Evolutionary conservation across 2,888 invertebrate genomes (phyloP).

Genomic region (Thecocarcelia acutangulata): DNA sequence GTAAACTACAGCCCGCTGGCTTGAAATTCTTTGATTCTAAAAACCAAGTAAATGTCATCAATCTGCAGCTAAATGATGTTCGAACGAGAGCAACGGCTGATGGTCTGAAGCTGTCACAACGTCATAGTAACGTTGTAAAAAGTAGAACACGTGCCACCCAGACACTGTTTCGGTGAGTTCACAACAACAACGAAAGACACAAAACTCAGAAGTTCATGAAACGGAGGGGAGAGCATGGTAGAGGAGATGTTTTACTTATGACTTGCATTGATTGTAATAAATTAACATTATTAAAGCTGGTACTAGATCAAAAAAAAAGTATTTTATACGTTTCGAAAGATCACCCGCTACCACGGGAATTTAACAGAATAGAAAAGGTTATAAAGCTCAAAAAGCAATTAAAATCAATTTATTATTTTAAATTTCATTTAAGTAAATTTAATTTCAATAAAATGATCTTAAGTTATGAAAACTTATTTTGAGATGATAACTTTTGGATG

Average conservation of each 20-base stretch:
- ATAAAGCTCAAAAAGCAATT: too few species aligned
- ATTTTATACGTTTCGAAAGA: too few species aligned
- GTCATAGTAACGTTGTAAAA: neutral
- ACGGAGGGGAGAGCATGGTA: neutral
- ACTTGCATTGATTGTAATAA: slow-evolving; percentile 33
- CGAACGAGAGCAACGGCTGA: slow-evolving; percentile 49
- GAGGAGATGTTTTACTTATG: slow-evolving; percentile 39
- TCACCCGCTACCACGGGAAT: too few species aligned
- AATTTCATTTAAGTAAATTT: too few species aligned
- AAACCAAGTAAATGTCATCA: slow-evolving; percentile 71
- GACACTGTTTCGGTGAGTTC: slow-evolving; percentile 77
- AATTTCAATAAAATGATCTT: too few species aligned
- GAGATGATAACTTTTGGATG: too few species aligned
- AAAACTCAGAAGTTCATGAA: slow-evolving; percentile 1
- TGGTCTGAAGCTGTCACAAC: slow-evolving; percentile 15
- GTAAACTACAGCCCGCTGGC: slow-evolving; percentile 67
- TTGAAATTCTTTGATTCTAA: slow-evolving; percentile 67
- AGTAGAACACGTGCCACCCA: slow-evolving; percentile 77
- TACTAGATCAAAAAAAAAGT: too few species aligned
- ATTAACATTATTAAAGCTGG: slow-evolving; percentile 51
- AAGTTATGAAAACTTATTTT: too few species aligned
- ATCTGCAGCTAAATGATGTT: slow-evolving; percentile 73
- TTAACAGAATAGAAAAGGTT: too few species aligned
- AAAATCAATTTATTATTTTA: too few species aligned
- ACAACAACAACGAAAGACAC: slow-evolving; percentile 39